Conservation (phyloP, 2,888 invertebrate species). For the Drosophila birchii region DNA sequence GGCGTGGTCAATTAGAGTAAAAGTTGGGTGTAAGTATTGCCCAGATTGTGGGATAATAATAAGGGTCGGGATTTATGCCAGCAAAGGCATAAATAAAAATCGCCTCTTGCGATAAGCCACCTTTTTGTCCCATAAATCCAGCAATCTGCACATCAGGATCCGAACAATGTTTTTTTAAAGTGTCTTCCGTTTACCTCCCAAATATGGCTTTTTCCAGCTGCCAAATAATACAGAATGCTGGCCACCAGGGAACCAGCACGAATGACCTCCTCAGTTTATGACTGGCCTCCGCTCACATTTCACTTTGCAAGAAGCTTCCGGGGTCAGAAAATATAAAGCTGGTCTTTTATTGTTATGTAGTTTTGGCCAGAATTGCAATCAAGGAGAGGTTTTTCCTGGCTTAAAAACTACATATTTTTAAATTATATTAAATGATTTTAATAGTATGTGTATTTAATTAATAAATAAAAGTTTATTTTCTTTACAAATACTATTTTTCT, state of each 20-base stretch:
- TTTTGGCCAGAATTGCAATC: not conserved
- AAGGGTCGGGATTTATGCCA: constrained; percentile 13
- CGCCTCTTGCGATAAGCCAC: constrained; percentile 4
- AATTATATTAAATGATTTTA: not conserved
- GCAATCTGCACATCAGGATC: not conserved
- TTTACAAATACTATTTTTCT: not conserved
- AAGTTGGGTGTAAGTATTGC: constrained; percentile 21
- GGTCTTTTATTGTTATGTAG: constrained; percentile 1
- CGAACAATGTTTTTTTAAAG: constrained; percentile 10
- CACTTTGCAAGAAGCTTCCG: constrained; percentile 13
- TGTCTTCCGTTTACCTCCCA: not conserved
- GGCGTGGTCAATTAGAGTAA: constrained; percentile 34
- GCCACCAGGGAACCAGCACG: constrained; percentile 21
- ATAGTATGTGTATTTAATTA: not conserved
- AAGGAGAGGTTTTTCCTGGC: not conserved
- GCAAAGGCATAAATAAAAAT: constrained; percentile 8
- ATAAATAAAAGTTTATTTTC: not conserved
- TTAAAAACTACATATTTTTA: not conserved
- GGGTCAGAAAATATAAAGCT: constrained; percentile 2
- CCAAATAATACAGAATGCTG: constrained; percentile 14
- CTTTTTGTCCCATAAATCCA: constrained; percentile 10
- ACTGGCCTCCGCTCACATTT: constrained; percentile 7
- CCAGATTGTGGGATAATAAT: constrained; percentile 30
- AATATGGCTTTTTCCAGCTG: not conserved
- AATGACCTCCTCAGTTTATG: constrained; percentile 19